Evolutionary conservation across 2,797 vertebrate genomes (phyloP), one percentile per base, ranked within the genome.

Genomic region (Gila robusta): DNA sequence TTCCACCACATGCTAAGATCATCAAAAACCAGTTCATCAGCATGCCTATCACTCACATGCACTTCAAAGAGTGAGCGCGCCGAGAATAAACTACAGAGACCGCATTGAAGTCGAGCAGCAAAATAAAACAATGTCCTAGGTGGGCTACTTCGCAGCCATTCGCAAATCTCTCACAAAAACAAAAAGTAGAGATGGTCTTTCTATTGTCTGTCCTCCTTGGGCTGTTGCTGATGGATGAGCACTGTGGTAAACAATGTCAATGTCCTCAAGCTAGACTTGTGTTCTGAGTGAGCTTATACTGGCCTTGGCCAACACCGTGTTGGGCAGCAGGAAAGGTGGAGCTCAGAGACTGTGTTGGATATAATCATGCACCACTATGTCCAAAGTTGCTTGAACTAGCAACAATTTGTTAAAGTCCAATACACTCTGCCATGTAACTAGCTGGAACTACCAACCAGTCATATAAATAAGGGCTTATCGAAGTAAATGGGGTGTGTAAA

Each of bases 91-190:
- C 87, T 71, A 82, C 79, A 78, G 87, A 85, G 85, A 76, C 39
- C 69, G 64, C 69, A 85, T 82, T 81, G 85, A 83, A 84, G 82
- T 66, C 67, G 39, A 81, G 83, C 79, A 88, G 82, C 73, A 87
- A 88, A 88, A 86, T 85, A 89, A 86, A 73, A 86, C 86, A 23
- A 76, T 83, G 87, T 82, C 89, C 87, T 89, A 87, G 82, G 81
- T 87, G 79, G 89, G 87, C 79, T 86, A 56, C 89, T 89, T 88
- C 88, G 79, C 79, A 87, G 74, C 81, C 79, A 83, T 80, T 84
- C 82, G 69, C 72, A 62, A 77, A 85, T 72, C 83, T 82, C 73
- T 37, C 39, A 56, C 39, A 70, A 86, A 74, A 76, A 52, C 23
- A 49, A 80, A 86, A 76, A 71, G 69, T 67, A 73, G 28, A 83